Base-by-base conservation (phyloP, 2,888 invertebrate species). In the Colletes collaris region DNA sequence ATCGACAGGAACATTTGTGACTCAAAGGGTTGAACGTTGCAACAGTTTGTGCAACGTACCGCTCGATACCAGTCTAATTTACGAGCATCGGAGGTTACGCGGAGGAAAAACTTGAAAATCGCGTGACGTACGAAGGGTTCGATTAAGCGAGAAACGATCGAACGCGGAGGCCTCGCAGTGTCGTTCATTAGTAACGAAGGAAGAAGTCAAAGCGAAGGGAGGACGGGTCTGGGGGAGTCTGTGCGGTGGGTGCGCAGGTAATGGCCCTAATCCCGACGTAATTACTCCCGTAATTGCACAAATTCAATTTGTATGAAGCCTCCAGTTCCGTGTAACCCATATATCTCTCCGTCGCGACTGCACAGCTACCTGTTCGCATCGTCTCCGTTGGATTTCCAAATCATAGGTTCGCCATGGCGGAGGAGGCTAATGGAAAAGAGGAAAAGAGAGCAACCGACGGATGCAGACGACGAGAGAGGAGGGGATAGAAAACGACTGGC, bases 271-370 rank as follows among this genome's bases (percentile, higher is more conserved):
- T 91, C 91, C 89, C 87, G 77, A 77, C 87, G 91, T 91, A 91
- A 91, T 91, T 91, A 90, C 91, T 90, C 86, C 85, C 88, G 89
- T 91, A 91, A 91, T 91, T 91, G 89, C 91, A 85, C 89, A 91
- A 91, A 91, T 91, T 91, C 91, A 91, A 91, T 91, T 91, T 91
- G 90, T 91, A 91, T 89, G 90, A 89, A 89, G 89, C 88, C 74
- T 72, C 80, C 69, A 76, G 55, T 89, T 82, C 86, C 77, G 86
- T 86, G 87, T 86, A 89, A 89, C 88, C 89, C 89, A 89, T 90
- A 90, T 85, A 90, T 91, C 84, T 90, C 63, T 50, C 60, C 64
- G 69, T 74, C 83, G 84, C 83, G 79, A 73, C 77, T 59, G 62
- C 76, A 65, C 62, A 82, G 75, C 86, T 79, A 82, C 76, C 86